Evolutionary conservation across 2,888 invertebrate genomes (phyloP).

Genomic region (Nomada hirtipes): DNA sequence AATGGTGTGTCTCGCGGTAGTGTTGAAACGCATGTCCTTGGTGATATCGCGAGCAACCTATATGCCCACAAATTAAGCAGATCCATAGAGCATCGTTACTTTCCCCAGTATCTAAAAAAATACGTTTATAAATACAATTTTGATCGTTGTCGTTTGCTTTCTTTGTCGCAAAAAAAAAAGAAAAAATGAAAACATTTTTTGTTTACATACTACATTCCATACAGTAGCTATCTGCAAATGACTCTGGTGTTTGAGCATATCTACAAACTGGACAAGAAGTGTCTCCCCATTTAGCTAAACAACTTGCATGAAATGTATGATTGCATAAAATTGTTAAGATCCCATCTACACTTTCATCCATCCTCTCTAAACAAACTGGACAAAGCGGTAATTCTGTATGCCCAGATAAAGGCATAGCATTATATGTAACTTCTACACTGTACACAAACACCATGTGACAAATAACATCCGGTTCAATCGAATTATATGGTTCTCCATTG

Average conservation of each 20-base stretch:
- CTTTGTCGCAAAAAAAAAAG: not conserved
- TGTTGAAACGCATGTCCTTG: conserved; percentile 98
- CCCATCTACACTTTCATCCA: conserved; percentile 99
- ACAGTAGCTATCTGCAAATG: conserved; percentile 89
- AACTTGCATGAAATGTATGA: conserved; percentile 98
- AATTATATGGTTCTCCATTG: conserved; percentile 97
- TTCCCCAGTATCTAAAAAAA: conserved; percentile 78
- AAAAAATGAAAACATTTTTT: not conserved
- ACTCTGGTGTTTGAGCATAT: conserved; percentile 93
- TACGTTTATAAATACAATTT: conserved; percentile 5
- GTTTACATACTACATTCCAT: conserved; percentile 87
- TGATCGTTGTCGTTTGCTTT: conserved; percentile 20
- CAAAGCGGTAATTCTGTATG: conserved; percentile 99
- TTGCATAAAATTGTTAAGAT: conserved; percentile 99
- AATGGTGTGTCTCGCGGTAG: conserved; percentile 97
- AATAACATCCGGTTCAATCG: conserved; percentile 94
- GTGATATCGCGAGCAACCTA: conserved; percentile 97
- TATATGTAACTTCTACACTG: conserved; percentile 93
- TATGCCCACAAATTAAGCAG: conserved; percentile 98
- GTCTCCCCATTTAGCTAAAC: conserved; percentile 98
- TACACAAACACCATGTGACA: conserved; percentile 99
- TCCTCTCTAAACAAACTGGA: conserved; percentile 97
- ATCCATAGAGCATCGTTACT: conserved; percentile 97
- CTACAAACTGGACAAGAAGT: conserved; percentile 99
- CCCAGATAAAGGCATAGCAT: conserved; percentile 90